Conservation (phyloP, 2,113 vertebrate species). For the Apistogramma diplotaenia region DNA sequence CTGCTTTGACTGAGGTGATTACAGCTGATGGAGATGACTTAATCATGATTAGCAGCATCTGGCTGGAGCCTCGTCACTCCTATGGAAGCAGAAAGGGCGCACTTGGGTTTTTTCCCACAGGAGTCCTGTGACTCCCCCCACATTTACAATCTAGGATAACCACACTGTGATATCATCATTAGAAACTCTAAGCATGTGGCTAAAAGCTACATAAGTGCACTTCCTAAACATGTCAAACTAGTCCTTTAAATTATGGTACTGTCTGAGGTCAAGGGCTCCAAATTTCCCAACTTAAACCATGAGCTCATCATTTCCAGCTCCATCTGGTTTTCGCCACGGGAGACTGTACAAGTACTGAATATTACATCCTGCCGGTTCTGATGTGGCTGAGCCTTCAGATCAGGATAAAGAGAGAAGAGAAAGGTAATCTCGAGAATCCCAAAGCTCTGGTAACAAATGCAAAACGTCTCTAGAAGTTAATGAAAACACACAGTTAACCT, state of each 20-base stretch:
- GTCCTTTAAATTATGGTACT: neutral
- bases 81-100: neutral
- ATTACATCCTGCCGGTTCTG: neutral
- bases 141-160: neutral
- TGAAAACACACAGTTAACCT: neutral
- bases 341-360: neutral
- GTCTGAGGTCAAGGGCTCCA: neutral
- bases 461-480: neutral
- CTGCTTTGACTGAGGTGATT: neutral
- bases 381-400: neutral
- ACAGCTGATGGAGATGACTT: neutral
- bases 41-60: neutral
- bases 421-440: neutral
- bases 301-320: neutral
- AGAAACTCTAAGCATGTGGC: neutral
- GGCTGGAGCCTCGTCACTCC: neutral
- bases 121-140: neutral
- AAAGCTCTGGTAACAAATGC: neutral
- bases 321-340: neutral
- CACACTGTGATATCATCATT: neutral
- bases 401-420: neutral
- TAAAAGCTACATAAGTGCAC: neutral
- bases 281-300: neutral
- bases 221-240: neutral
- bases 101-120: neutral